A percentile compares a stretch with the other conserved stretches of the same genome.
These are phyloP conservation scores for Malthinus seriepunctatus DNA, from an alignment of 2,888 invertebrate genomes.

Conservation along the genomic window DNA sequence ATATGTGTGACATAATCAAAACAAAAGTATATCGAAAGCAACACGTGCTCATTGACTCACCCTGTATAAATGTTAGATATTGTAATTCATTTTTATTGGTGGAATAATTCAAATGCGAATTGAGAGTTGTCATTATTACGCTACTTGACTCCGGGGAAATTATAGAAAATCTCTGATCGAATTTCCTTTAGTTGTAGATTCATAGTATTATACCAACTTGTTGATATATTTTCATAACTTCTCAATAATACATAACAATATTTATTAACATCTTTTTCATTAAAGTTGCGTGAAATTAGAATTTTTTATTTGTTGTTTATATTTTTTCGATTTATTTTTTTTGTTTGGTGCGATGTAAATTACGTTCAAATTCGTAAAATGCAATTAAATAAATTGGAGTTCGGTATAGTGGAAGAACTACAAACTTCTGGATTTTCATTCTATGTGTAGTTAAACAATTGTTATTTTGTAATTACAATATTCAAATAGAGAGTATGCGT, in stretches of 20 bases:
- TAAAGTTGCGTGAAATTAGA: no score
- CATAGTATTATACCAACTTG: neutral
- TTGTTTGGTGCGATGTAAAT: neutral
- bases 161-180: constrained; percentile 36
- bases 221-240: no score
- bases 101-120: constrained; percentile 9
- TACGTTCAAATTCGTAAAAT: neutral
- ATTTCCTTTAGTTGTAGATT: constrained; percentile 25
- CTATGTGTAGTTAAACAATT: constrained; percentile 9
- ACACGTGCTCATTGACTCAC: no score
- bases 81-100: no score
- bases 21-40: no score
- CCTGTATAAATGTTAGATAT: no score
- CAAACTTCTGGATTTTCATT: constrained; percentile 12
- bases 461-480: constrained; percentile 30
- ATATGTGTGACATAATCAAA: no score
- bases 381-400: neutral
- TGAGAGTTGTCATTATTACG: constrained; percentile 13
- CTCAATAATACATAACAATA: no score
- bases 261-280: no score
- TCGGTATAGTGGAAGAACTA: neutral
- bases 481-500: constrained; percentile 37
- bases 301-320: neutral
- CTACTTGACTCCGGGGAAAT: constrained; percentile 33
- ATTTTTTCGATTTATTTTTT: neutral